Evolutionary conservation across 1,140 invertebrate genomes (phyloP).

Genomic region (Kradibia gibbosae): DNA sequence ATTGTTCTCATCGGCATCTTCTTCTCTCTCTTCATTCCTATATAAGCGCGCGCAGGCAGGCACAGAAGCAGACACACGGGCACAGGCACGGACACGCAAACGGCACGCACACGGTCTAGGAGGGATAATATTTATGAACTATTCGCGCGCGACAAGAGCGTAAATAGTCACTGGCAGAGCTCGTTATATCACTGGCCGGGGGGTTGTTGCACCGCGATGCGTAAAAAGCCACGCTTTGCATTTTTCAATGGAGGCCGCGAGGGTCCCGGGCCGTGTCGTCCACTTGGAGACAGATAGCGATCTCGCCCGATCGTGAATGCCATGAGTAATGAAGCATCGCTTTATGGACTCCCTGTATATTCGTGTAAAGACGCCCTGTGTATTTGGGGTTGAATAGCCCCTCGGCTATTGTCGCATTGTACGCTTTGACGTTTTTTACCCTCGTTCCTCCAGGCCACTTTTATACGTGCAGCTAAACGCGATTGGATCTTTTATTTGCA

Average conservation of each 20-base stretch:
- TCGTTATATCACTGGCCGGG: background rate
- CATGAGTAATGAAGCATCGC: slow-evolving; percentile 27
- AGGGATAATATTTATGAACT: slow-evolving; percentile 58
- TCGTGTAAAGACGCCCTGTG: background rate
- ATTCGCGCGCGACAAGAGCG: slow-evolving; percentile 52
- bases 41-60: too few relatives aligned
- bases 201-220: background rate
- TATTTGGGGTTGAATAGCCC: background rate
- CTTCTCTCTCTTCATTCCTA: too few relatives aligned
- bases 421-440: slow-evolving; percentile 11
- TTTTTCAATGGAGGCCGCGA: slow-evolving; percentile 1
- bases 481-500: background rate
- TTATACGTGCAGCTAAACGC: background rate
- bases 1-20: slow-evolving; percentile 51
- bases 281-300: slow-evolving; percentile 15
- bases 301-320: slow-evolving; percentile 20
- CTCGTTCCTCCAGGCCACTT: background rate
- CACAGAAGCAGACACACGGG: slow-evolving; percentile 46
- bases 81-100: background rate
- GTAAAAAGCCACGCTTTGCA: slow-evolving; percentile 21
- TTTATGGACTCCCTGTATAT: slow-evolving; percentile 3
- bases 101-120: slow-evolving; percentile 41
- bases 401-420: background rate
- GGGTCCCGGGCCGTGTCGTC: background rate
- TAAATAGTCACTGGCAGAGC: background rate